Conservation (phyloP, 2,113 vertebrate genomes). For the Triplophysa tibetana region DNA sequence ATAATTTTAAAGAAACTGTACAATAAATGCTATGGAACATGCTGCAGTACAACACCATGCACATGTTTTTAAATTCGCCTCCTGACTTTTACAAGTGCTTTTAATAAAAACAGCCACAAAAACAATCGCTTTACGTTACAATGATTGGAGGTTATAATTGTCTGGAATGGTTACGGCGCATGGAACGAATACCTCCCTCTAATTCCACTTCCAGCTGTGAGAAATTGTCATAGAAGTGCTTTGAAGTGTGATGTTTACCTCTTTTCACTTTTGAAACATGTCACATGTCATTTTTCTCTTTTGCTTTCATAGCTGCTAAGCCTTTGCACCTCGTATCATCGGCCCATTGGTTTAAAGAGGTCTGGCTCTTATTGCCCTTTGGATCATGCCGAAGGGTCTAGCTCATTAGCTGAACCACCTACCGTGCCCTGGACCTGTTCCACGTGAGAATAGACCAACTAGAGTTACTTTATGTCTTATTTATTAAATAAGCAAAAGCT, state of each 20-base stretch:
- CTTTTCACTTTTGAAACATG: constrained; percentile 58
- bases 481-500: constrained; percentile 46
- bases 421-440: constrained; percentile 52
- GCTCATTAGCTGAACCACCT: constrained; percentile 58
- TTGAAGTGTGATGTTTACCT: constrained; percentile 57
- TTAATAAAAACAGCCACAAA: neutral
- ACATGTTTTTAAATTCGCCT: neutral
- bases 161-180: constrained; percentile 37
- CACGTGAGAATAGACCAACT: constrained; percentile 44
- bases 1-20: neutral
- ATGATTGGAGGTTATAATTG: constrained; percentile 28
- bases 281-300: constrained; percentile 59
- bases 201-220: constrained; percentile 45
- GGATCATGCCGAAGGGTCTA: constrained; percentile 52
- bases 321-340: constrained; percentile 53
- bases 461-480: constrained; percentile 26
- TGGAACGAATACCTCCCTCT: constrained; percentile 37
- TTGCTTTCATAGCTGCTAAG: constrained; percentile 61
- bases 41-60: neutral
- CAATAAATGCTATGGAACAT: neutral
- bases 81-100: neutral
- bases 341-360: constrained; percentile 48
- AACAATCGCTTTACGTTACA: neutral
- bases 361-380: constrained; percentile 47
- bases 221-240: constrained; percentile 51